Evolutionary conservation across 1,140 invertebrate genomes (phyloP).

Genomic region (Laodelphax striatellus): DNA sequence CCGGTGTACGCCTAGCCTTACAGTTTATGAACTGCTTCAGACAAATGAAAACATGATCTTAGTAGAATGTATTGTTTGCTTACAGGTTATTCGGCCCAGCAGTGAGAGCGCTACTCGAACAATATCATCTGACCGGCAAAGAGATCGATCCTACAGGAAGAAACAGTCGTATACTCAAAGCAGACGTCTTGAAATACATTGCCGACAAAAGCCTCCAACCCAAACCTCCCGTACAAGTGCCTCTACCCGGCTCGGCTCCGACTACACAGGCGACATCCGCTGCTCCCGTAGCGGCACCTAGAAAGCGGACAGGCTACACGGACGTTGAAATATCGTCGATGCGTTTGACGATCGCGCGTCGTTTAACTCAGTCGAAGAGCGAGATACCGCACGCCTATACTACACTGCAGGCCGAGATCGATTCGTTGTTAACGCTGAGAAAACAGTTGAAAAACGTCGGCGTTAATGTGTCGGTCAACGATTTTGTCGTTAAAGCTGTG

Average conservation of each 20-base stretch:
- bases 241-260: conserved; percentile 33
- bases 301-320: conserved; percentile 34
- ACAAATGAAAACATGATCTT: too few relatives aligned
- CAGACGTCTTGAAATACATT: conserved; percentile 48
- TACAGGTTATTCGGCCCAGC: conserved; percentile 44
- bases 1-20: too few relatives aligned
- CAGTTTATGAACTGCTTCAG: too few relatives aligned
- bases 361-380: conserved; percentile 74
- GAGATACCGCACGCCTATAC: conserved; percentile 95
- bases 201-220: conserved; percentile 40
- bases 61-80: neutral
- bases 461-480: conserved; percentile 84
- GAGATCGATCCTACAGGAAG: conserved; percentile 44
- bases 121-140: conserved; percentile 41
- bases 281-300: conserved; percentile 24
- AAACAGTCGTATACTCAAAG: conserved; percentile 46
- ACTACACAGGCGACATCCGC: conserved; percentile 26
- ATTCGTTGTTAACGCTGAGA: conserved; percentile 54
- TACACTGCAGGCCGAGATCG: conserved; percentile 73
- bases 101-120: conserved; percentile 44
- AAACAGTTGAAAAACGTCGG: conserved; percentile 69
- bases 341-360: conserved; percentile 67
- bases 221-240: conserved; percentile 29
- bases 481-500: conserved; percentile 93
- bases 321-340: conserved; percentile 69